These are phyloP conservation scores for Dolichomitus sp. DNA, from an alignment of 2,888 invertebrate species.

Conservation along the genomic window DNA sequence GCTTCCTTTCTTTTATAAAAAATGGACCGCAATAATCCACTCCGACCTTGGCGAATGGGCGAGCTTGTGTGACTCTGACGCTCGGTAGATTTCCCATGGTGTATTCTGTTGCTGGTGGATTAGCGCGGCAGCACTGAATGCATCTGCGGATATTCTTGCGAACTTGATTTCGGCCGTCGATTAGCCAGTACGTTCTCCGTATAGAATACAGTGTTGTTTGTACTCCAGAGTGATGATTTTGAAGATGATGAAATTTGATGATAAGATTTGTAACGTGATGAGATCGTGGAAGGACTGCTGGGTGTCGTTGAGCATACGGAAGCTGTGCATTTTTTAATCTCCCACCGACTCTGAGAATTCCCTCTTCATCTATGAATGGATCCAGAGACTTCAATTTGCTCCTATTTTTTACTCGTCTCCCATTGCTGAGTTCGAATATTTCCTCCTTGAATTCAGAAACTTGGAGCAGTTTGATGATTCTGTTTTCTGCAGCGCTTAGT, in stretches of 20 bases:
- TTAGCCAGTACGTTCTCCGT: slow-evolving; percentile 61
- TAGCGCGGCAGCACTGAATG: slow-evolving; percentile 45
- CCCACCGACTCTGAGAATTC: slow-evolving; percentile 64
- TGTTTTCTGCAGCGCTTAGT: no score
- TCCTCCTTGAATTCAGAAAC: slow-evolving; percentile 49
- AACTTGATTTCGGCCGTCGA: slow-evolving; percentile 57
- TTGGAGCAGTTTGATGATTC: no score
- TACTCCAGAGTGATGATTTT: slow-evolving; percentile 52
- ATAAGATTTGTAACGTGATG: slow-evolving; percentile 58
- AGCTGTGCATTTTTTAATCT: slow-evolving; percentile 57
- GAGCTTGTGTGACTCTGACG: slow-evolving; percentile 12
- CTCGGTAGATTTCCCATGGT: slow-evolving; percentile 45
- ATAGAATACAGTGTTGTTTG: slow-evolving; percentile 59
- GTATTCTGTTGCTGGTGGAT: slow-evolving; percentile 31
- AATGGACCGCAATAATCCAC: slow-evolving; percentile 54
- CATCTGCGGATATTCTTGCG: slow-evolving; percentile 56
- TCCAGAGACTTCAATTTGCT: slow-evolving; percentile 25
- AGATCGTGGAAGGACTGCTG: slow-evolving; percentile 48
- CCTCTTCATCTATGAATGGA: slow-evolving; percentile 43
- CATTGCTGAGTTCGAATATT: neutral
- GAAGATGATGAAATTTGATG: slow-evolving; percentile 46
- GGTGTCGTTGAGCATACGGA: slow-evolving; percentile 56
- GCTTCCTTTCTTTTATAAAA: slow-evolving; percentile 50
- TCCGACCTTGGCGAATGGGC: slow-evolving; percentile 40
- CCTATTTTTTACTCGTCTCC: neutral